A percentile compares a stretch with the other conserved stretches of the same genome.
Evolutionary conservation across 2,797 vertebrate species (phyloP).

Genomic region (Adrianichthys oophorus): DNA sequence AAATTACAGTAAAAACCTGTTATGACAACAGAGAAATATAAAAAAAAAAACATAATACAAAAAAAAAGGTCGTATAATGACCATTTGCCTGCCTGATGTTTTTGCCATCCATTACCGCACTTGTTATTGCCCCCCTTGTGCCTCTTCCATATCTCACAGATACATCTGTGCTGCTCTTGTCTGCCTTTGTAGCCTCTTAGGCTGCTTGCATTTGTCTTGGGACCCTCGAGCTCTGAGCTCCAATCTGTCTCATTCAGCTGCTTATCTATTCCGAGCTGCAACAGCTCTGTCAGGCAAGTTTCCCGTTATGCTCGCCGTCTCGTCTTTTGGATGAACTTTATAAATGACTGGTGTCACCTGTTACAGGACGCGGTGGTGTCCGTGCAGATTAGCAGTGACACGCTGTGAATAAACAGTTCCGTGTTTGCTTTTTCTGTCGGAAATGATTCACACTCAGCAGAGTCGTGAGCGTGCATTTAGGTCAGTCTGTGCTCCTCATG

Average conservation of each 20-base stretch:
- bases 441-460: constrained; percentile 34
- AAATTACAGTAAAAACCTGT: no score
- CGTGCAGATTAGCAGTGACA: constrained; percentile 14
- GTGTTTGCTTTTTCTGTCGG: constrained; percentile 42
- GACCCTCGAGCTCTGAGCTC: neutral
- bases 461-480: constrained; percentile 30
- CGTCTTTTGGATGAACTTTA: constrained; percentile 10
- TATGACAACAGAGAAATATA: no score
- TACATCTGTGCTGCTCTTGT: constrained; percentile 7
- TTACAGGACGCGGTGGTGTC: constrained; percentile 8
- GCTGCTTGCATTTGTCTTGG: constrained; percentile 7
- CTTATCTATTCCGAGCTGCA: neutral
- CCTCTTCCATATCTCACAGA: constrained; percentile 12
- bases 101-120: constrained; percentile 4
- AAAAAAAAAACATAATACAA: no score
- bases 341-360: constrained; percentile 26
- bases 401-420: constrained; percentile 13
- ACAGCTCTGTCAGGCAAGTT: neutral
- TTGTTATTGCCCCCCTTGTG: constrained; percentile 7
- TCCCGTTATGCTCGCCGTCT: constrained; percentile 2
- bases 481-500: constrained; percentile 23
- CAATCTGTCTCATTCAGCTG: constrained; percentile 7
- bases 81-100: neutral
- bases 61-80: neutral
- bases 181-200: constrained; percentile 3